Evolutionary conservation across 2,888 invertebrate genomes (phyloP), one percentile per base, ranked within the genome.

Genomic region (Tanypteryx hageni): DNA sequence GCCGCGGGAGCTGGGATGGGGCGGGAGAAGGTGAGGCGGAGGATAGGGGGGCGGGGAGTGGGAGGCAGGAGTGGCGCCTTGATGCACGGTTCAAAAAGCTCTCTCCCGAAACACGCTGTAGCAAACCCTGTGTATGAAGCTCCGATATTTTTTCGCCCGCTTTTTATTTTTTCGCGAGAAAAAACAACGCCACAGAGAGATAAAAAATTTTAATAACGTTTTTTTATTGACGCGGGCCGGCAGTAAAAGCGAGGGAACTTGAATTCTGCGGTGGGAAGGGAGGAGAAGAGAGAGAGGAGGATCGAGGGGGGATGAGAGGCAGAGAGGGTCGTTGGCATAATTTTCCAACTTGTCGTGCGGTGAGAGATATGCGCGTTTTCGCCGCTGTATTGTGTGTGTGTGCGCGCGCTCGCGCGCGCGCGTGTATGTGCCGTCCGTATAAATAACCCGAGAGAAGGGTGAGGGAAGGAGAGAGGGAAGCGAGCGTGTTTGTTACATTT

Each of bases 271-370:
- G 85, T 18, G 83, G 2, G 31, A 14, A 31, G 82, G 44, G 44
- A n/a, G 44, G 44, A 44, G 44, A 16, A 56, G 83, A 44, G 83
- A 83, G 56, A 14, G 83, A 56, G 83, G 44, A 7, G 27, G 86
- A 61, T 27, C 59, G 86, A n/a, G 61, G 27, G 83, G 58, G 27
- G 85, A 58, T 27, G 85, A 58, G 86, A 86, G 59, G 59, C 31
- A 59, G 86, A 59, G 86, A 61, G 89, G 89, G 89, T 89, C 89
- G 64, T 89, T 56, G 89, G 89, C 89, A 89, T 89, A 89, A 89
- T 89, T 89, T 89, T 89, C 89, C 89, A 89, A 89, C 89, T 89
- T 89, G 89, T 89, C 89, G 89, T 89, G 89, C 89, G 89, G 89
- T 68, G 89, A 89, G 89, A 89, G 89, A 89, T 89, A 89, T 89